phyloP scores from a whole-genome alignment of 2,888 invertebrate genomes.

The Nymphalis polychloros region DNA sequence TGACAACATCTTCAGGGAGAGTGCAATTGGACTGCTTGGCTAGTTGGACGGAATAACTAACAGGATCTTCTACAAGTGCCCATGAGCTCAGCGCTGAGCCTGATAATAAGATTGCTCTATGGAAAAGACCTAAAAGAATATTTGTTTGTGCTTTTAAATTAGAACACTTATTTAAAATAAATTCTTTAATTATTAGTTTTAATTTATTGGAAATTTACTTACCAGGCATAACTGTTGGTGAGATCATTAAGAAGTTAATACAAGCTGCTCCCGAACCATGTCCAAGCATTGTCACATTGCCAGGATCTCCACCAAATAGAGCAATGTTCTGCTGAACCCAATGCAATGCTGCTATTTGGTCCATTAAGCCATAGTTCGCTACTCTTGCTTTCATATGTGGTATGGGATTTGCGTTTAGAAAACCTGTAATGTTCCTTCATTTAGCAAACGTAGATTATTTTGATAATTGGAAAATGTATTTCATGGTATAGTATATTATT shows the following conservation, averaged over 20 bases:
- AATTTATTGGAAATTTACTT: conserved; percentile 34
- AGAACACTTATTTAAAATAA: too few species aligned
- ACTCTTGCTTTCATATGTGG: conserved; percentile 92
- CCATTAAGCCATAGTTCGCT: conserved; percentile 98
- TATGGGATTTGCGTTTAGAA: conserved; percentile 93
- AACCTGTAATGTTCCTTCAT: conserved; percentile 82
- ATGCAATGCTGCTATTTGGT: conserved; percentile 97
- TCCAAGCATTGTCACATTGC: conserved; percentile 96
- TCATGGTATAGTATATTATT: background rate
- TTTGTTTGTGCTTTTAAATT: background rate
- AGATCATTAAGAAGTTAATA: conserved; percentile 98
- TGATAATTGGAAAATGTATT: background rate
- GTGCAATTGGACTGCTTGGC: conserved; percentile 92
- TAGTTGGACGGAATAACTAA: conserved; percentile 90
- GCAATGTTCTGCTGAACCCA: conserved; percentile 98
- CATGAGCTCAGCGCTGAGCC: conserved; percentile 94
- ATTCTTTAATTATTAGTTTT: too few species aligned
- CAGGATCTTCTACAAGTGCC: conserved; percentile 94
- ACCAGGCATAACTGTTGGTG: conserved; percentile 93
- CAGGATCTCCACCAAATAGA: conserved; percentile 96
- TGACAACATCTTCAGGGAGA: conserved; percentile 89
- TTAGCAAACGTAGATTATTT: background rate
- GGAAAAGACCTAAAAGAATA: conserved; percentile 86
- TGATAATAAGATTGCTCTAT: conserved; percentile 91
- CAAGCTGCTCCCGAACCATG: conserved; percentile 98